phyloP scores from a whole-genome alignment of 23 tunicate species.

The Styela clava region DNA sequence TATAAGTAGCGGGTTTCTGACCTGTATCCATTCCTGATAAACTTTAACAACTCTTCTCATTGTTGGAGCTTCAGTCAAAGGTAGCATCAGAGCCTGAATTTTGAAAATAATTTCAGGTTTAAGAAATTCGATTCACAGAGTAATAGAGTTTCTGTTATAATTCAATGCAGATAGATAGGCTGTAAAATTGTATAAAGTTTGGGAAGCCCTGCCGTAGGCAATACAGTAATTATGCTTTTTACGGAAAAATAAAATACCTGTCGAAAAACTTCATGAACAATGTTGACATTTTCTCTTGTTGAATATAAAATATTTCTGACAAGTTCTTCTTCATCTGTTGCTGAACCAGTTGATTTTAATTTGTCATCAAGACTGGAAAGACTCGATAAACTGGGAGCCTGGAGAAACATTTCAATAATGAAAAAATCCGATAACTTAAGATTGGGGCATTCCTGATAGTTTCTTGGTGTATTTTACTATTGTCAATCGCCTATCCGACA shows the following conservation, averaged over 20 bases:
- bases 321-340: conserved; percentile 43
- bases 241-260: too few relatives aligned
- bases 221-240: too few relatives aligned
- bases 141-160: too few relatives aligned
- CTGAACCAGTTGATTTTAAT: conserved; percentile 43
- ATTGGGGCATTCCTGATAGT: background rate
- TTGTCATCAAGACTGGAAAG: conserved; percentile 84
- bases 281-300: conserved; percentile 80
- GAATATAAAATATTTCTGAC: conserved; percentile 74
- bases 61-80: conserved; percentile 61
- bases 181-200: too few relatives aligned
- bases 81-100: conserved; percentile 58
- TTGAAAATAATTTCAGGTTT: too few relatives aligned
- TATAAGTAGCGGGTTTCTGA: background rate
- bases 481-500: background rate
- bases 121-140: too few relatives aligned
- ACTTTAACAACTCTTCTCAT: conserved; percentile 62
- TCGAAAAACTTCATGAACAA: conserved; percentile 85
- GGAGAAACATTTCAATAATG: background rate
- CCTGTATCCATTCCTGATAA: conserved; percentile 69
- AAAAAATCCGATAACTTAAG: background rate
- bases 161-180: too few relatives aligned
- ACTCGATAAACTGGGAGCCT: conserved; percentile 90
- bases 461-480: background rate
- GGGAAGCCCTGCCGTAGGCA: too few relatives aligned